These are phyloP conservation scores for Astatoreochromis straeleni DNA, from an alignment of 2,113 vertebrate genomes.

Conservation along the genomic window DNA sequence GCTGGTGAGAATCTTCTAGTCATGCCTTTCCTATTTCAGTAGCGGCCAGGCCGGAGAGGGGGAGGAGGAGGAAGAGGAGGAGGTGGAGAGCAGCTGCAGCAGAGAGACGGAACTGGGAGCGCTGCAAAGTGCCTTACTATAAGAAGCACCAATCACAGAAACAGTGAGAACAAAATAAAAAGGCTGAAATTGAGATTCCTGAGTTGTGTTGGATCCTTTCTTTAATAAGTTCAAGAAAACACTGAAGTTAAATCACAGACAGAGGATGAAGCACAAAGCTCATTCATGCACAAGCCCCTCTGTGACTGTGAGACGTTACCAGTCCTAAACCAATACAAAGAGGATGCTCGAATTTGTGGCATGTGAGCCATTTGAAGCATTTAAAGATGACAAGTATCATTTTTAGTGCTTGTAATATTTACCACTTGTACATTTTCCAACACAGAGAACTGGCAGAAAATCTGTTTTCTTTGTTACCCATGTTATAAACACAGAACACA, in stretches of 20 bases:
- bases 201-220: not conserved
- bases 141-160: not conserved
- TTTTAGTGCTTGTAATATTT: not conserved
- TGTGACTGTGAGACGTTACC: not conserved
- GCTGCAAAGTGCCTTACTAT: not conserved
- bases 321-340: not conserved
- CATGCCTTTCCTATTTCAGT: not conserved
- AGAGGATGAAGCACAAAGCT: not conserved
- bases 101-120: not conserved
- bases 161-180: not conserved
- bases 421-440: not conserved
- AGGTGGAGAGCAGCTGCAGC: not conserved
- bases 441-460: fast-evolving
- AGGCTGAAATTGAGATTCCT: not conserved
- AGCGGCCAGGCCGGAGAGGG: fast-evolving
- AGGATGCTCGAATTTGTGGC: not conserved
- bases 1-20: not conserved
- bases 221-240: not conserved
- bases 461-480: not conserved
- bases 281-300: not conserved
- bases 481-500: not conserved
- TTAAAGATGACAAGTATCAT: not conserved
- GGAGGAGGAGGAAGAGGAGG: not conserved
- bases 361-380: not conserved
- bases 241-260: not conserved